Conservation (phyloP, 2,113 vertebrate genomes). For the Lichenostomus cassidix region DNA sequence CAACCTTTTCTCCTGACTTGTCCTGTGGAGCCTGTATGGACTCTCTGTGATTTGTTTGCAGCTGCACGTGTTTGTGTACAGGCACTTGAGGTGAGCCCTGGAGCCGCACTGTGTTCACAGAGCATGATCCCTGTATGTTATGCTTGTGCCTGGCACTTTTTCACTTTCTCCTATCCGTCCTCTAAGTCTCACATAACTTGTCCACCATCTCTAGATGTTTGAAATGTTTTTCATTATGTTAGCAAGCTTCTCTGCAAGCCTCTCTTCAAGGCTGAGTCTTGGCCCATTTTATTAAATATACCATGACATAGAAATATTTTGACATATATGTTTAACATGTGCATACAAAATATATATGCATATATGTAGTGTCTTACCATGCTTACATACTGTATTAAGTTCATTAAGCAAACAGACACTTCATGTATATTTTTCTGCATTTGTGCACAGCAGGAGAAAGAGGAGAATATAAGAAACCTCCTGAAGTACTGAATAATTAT, state of each 20-base stretch:
- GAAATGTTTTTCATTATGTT: neutral
- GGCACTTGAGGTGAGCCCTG: accelerated
- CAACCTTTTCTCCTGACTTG: neutral
- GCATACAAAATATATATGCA: neutral
- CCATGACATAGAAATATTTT: neutral
- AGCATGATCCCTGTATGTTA: neutral
- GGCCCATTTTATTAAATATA: neutral
- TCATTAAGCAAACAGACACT: neutral
- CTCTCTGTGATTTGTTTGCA: neutral
- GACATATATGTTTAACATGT: neutral
- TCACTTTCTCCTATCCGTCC: neutral
- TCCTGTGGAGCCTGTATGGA: neutral
- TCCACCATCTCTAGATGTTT: neutral
- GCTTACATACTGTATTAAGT: neutral
- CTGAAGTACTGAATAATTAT: constrained; percentile 25
- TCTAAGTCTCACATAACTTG: neutral
- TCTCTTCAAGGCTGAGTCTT: neutral
- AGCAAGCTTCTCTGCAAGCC: neutral
- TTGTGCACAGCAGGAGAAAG: neutral
- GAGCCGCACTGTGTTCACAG: neutral
- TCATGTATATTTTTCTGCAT: neutral
- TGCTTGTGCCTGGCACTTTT: neutral
- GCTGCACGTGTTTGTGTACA: neutral
- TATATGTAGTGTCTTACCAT: neutral
- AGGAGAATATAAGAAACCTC: neutral